Base-by-base conservation (phyloP, 2,113 vertebrate genomes). In the Chionomys nivalis region DNA sequence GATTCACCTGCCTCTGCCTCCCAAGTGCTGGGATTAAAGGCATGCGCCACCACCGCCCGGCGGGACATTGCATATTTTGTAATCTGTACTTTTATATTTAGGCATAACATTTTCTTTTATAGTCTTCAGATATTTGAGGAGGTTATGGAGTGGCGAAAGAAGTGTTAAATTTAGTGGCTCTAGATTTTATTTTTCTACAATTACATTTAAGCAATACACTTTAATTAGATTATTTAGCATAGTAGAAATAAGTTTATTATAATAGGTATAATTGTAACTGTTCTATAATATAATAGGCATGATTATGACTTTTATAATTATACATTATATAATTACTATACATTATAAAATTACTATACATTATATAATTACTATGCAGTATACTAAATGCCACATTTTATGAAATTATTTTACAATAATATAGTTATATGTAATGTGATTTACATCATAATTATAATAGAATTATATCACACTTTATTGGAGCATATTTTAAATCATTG, bases 181-280 rank as follows among this genome's bases (percentile, higher is more conserved):
- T 91, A 72, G 44, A 77, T 42, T 95, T 90, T 90, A 85, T 85
- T 96, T 90, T 94, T 85, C 65, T 79, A 16, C 3, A 93, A 66
- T 73, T 92, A 92, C 93, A 94, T 55, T 87, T 94, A 95, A 94
- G 44, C 73, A 94, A 66, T 82, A 33, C 58, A 44, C 92, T 95
- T 96, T 76, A 87, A 92, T 95, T 82, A 91, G 44, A 82, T 94
- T 91, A 78, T 33, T 72, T 90, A 90, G 78, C 23, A 91, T 10
- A 86, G 21, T 90, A 66, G 28, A 63, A 78, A 77, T 93, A 89
- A 97, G 39, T 33, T 95, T 94, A 92, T 44, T 90, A 75, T 83
- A 94, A 82, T 94, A 36, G 63, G 33, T 49, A 89, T 89, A 55
- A 91, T 97, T 92, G 90, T 88, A 82, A 49, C 44, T 94, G 55